phyloP scores from a whole-genome alignment of 2,797 vertebrate genomes.

The Sternotherus odoratus region DNA sequence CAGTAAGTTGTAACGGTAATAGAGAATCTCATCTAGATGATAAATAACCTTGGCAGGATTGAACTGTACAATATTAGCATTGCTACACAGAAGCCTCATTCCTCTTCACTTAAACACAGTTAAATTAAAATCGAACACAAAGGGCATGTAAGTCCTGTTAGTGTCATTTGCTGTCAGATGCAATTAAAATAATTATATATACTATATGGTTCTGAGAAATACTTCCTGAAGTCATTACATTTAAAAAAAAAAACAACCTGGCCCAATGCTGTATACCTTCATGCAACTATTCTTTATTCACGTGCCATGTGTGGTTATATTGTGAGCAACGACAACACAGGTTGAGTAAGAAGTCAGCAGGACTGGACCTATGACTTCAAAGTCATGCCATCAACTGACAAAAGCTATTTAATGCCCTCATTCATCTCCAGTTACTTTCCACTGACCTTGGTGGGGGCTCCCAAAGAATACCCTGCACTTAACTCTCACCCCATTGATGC shows the following conservation, averaged over 20 bases:
- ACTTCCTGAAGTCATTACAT: neutral
- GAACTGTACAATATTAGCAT: accelerated
- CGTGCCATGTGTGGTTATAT: accelerated
- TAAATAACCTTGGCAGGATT: neutral
- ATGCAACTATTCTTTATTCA: accelerated
- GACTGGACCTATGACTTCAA: neutral
- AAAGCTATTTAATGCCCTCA: accelerated
- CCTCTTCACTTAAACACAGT: neutral
- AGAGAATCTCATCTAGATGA: neutral
- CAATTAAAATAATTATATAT: accelerated
- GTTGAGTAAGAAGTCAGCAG: accelerated
- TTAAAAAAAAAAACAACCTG: neutral
- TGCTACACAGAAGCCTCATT: accelerated
- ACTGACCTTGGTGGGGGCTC: neutral
- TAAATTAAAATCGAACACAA: neutral
- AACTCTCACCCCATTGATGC: neutral
- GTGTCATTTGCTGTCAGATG: accelerated
- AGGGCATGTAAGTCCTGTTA: accelerated
- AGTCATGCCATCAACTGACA: accelerated
- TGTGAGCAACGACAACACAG: accelerated
- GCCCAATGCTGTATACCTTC: neutral
- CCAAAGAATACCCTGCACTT: accelerated
- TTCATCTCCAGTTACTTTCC: neutral
- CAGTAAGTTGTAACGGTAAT: neutral
- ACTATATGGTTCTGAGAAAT: neutral